A percentile compares a stretch with the other conserved stretches of the same genome.
Conservation (phyloP, 2,797 vertebrate species). For the Sebastes kiyomatsui region DNA sequence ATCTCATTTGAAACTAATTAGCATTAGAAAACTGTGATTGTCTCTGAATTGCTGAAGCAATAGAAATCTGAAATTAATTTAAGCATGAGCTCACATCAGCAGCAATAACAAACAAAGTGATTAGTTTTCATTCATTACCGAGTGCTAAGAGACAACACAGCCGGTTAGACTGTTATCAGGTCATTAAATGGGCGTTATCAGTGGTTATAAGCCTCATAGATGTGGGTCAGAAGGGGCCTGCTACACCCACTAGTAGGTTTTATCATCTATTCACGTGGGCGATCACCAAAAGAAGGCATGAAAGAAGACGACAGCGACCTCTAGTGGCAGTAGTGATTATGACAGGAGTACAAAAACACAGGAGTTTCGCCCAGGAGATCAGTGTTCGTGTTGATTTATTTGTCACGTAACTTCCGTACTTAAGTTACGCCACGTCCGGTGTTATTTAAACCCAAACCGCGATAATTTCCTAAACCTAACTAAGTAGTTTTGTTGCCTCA, state of each 20-base stretch:
- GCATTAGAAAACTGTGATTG: neutral
- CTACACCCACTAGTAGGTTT: neutral
- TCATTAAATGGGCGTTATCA: neutral
- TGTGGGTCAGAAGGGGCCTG: neutral
- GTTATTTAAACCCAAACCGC: too few species aligned
- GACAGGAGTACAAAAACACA: too few species aligned
- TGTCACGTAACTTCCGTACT: too few species aligned
- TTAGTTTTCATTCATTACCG: neutral
- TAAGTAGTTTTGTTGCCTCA: too few species aligned
- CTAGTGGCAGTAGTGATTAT: too few species aligned
- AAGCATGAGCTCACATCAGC: neutral
- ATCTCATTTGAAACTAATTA: neutral
- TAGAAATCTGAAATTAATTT: neutral
- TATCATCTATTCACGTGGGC: neutral
- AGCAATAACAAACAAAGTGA: slow-evolving; percentile 8
- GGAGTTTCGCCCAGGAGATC: too few species aligned
- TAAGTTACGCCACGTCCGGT: too few species aligned
- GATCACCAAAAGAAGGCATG: neutral
- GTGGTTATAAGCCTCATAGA: neutral
- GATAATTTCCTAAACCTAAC: too few species aligned
- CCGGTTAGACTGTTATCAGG: neutral
- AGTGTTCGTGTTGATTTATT: too few species aligned
- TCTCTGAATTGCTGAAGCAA: neutral
- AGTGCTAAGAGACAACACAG: neutral
- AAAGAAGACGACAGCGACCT: neutral